Evolutionary conservation across 2,888 invertebrate genomes (phyloP), one percentile per base, ranked within the genome.

Genomic region (Xestoiulus laeticollis): DNA sequence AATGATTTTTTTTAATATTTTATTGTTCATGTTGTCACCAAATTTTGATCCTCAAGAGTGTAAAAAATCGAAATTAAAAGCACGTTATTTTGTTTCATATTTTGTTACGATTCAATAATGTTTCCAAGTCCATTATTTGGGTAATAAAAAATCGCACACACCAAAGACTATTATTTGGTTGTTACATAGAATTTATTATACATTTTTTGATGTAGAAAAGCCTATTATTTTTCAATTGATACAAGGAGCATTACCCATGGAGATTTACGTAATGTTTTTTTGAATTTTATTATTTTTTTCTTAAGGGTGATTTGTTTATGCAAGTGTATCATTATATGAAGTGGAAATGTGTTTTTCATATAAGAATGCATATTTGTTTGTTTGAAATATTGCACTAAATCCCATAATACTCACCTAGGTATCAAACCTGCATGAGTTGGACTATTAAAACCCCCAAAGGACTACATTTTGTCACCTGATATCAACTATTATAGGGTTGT

Each of bases 261-360:
- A 22, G 59, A 59, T 59, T 59, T 59, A 59, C 22, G 22, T 22
- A 59, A 59, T 22, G 59, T 59, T 22, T 38, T 38, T 59, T 22
- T 59, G 59, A 59, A 59, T 59, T 59, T 59, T 59, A 59, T 59
- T 59, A 53, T 53, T 59, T 59, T 59, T 53, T 59, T 22, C 59
- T 59, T 59, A 6, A 59, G 59, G 59, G 59, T 59, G 59, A 59
- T 59, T 59, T 59, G 59, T 59, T 59, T 59, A 59, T 59, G 59
- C 22, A 22, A 22, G 22, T n/a, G 6, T 59, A 59, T 59, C 59
- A 59, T 59, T 59, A 59, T 22, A 22, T 59, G 59, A 59, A 59
- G 59, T 59, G 59, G 59, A 59, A 59, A 59, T 59, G 22, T 22
- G 59, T 8, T 59, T 59, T 59, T 59, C 59, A 19, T 59, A 59